These are phyloP conservation scores for Stenopsyche tienmushanensis DNA, from an alignment of 1,140 invertebrate species.

Conservation along the genomic window DNA sequence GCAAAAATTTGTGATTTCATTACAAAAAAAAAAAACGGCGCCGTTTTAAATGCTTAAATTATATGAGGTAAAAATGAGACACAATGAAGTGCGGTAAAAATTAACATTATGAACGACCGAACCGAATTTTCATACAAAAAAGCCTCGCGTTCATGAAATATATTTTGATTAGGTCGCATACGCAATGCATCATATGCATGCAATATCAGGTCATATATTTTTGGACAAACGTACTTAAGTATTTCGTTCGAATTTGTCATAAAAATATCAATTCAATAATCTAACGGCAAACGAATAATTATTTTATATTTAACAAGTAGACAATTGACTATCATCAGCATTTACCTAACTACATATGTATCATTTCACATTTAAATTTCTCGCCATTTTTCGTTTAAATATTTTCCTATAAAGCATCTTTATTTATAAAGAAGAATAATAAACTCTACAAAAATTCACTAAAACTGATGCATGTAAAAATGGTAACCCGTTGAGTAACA, in stretches of 20 bases:
- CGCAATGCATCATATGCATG: not conserved
- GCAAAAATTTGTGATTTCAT: too few species aligned
- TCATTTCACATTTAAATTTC: slow-evolving; percentile 23
- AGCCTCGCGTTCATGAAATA: not conserved
- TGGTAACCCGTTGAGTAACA: slow-evolving; percentile 40
- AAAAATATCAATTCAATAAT: slow-evolving; percentile 32
- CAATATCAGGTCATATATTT: not conserved
- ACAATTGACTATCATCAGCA: slow-evolving; percentile 42
- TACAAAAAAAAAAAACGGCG: too few species aligned
- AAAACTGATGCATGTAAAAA: slow-evolving; percentile 27
- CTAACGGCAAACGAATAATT: slow-evolving; percentile 36
- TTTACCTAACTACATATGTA: slow-evolving; percentile 39
- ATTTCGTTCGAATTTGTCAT: slow-evolving; percentile 12
- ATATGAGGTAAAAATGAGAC: slow-evolving; percentile 18
- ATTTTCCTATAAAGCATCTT: slow-evolving; percentile 34
- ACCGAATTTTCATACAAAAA: not conserved
- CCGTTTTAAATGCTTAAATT: slow-evolving; percentile 16
- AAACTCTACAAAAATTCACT: slow-evolving; percentile 30
- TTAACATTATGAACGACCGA: not conserved
- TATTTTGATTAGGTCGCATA: not conserved
- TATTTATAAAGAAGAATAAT: slow-evolving; percentile 18
- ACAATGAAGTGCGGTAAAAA: too few species aligned
- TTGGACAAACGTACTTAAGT: slow-evolving; percentile 22
- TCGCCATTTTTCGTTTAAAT: not conserved
- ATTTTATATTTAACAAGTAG: slow-evolving; percentile 28